These are phyloP conservation scores for Heliothis subflexa DNA, from an alignment of 1,140 invertebrate species.

Conservation along the genomic window DNA sequence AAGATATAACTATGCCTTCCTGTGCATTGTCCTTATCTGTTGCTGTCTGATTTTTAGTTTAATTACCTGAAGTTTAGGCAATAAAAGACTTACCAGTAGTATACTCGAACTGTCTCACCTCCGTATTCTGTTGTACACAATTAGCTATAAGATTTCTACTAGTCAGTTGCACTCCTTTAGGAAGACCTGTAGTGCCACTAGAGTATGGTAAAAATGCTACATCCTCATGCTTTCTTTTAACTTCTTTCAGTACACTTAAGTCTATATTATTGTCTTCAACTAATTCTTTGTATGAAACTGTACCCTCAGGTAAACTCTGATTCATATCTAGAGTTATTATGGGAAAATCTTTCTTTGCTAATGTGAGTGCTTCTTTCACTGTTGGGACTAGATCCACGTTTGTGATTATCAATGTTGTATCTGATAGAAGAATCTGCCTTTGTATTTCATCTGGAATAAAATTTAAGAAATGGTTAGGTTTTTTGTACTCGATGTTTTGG, in stretches of 20 bases:
- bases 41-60: too few species aligned
- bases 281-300: constrained; percentile 88
- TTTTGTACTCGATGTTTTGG: too few species aligned
- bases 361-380: constrained; percentile 82
- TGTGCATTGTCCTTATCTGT: too few species aligned
- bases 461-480: constrained; percentile 50
- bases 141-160: constrained; percentile 89
- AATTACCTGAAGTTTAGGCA: not conserved
- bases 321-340: constrained; percentile 85
- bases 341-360: constrained; percentile 84
- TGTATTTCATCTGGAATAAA: constrained; percentile 91
- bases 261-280: constrained; percentile 80
- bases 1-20: too few species aligned
- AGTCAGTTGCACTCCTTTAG: constrained; percentile 95
- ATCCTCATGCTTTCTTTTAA: constrained; percentile 79
- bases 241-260: constrained; percentile 78
- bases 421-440: constrained; percentile 89
- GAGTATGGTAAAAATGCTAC: constrained; percentile 89
- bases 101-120: constrained; percentile 65
- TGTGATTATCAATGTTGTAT: constrained; percentile 89
- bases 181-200: constrained; percentile 96
- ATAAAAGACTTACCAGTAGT: constrained; percentile 66
- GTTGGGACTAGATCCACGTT: constrained; percentile 81
- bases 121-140: constrained; percentile 82
- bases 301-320: constrained; percentile 78